Conservation (phyloP, 2,888 invertebrate genomes). For the Graphium colonna region DNA sequence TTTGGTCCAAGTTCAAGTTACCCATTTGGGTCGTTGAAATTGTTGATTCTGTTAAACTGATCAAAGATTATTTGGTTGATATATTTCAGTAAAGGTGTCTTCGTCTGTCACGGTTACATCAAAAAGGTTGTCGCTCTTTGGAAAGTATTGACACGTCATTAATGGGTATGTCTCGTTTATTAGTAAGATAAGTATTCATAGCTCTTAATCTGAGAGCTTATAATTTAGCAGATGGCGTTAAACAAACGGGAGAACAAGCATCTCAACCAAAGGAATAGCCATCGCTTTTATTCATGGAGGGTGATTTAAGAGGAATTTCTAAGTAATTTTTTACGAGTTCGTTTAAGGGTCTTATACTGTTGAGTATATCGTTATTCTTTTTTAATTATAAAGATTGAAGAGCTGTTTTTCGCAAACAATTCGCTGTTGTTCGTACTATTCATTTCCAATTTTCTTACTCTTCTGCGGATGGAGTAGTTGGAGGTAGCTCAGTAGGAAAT, state of each 20-base stretch:
- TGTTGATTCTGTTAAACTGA: slow-evolving; percentile 62
- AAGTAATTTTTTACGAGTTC: slow-evolving; percentile 71
- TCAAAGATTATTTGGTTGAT: slow-evolving; percentile 55
- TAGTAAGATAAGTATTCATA: slow-evolving; percentile 54
- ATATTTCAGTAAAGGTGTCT: slow-evolving; percentile 71
- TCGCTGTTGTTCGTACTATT: slow-evolving; percentile 48
- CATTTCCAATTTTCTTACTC: slow-evolving; percentile 73
- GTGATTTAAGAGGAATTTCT: slow-evolving; percentile 69
- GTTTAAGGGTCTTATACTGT: slow-evolving; percentile 60
- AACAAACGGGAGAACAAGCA: slow-evolving; percentile 70
- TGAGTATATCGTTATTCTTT: slow-evolving; percentile 51
- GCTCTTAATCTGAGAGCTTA: slow-evolving; percentile 80
- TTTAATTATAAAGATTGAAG: slow-evolving; percentile 72
- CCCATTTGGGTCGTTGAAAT: slow-evolving; percentile 77
- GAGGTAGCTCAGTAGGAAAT: slow-evolving; percentile 57
- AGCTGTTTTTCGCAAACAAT: slow-evolving; percentile 56
- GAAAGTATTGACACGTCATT: slow-evolving; percentile 74
- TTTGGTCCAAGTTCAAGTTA: slow-evolving; percentile 76
- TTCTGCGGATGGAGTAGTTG: slow-evolving; percentile 65
- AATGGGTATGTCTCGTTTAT: slow-evolving; percentile 44
- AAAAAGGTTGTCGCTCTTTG: slow-evolving; percentile 68
- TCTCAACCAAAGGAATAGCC: slow-evolving; percentile 62
- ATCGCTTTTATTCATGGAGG: slow-evolving; percentile 68
- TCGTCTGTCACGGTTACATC: slow-evolving; percentile 63
- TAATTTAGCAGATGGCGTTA: slow-evolving; percentile 80